Base-by-base conservation (phyloP, 1,140 invertebrate species). In the Cotesia vestalis region DNA sequence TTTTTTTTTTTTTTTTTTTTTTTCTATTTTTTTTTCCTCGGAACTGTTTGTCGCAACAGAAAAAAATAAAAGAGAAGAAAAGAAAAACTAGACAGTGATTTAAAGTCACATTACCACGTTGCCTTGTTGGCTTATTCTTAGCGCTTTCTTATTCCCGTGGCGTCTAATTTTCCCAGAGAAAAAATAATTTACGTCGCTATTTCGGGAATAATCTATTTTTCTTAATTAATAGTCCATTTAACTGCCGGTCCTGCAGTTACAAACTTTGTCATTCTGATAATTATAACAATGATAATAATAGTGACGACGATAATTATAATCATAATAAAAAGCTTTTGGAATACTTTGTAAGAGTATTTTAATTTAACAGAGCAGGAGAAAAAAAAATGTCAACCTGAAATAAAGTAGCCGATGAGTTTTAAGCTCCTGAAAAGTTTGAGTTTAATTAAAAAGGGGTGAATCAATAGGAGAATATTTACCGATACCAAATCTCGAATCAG, bases 21-120 rank as follows among this genome's bases (percentile, higher is more conserved):
- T 46, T 75, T 72, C 66, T 75, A 61, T 62, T 63, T 75, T 71
- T 55, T 67, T 60, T 61, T 57, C 75, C 75, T 35, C 52, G 38
- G 74, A 73, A 75, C 78, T 77, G 75, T 77, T 76, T 67, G 51
- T 67, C 52, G 40, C 40, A 46, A 46, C 40, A 46, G 6, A 46
- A 11, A 46, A 46, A 11, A 46, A 11, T 9, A 46, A 46, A 46
- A 46, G 11, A 46, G 40, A 11, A 46, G 11, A 46, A 46, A 52
- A 14, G 20, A 60, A 64, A 66, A 66, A 63, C 62, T 35, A 17
- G 64, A 66, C 64, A 51, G 53, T 71, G 51, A 71, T 71, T 71
- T 71, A 66, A 66, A 70, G 20, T 70, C 59, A 51, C 69, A 70
- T 70, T 71, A 71, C 61, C 60, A 64, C 69, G 27, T 35, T 59